Base-by-base conservation (phyloP, 1,140 invertebrate genomes). In the Bombus ignitus region DNA sequence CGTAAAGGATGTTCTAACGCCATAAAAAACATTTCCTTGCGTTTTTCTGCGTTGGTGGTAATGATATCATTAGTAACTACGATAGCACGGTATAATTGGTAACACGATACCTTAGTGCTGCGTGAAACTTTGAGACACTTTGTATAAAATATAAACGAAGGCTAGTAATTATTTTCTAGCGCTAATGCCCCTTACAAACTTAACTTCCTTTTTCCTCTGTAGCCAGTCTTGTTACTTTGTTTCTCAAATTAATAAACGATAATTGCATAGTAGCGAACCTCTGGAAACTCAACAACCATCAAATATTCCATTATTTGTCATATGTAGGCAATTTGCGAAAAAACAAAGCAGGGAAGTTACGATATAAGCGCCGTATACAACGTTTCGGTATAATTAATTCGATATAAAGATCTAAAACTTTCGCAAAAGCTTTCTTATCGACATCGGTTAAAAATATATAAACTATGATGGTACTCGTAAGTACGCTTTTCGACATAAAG, bases 41-140 rank as follows among this genome's bases (percentile, higher is more conserved):
- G 59, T 89, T 89, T 89, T 89, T 89, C 77, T 85, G 75, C 78
- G 80, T 72, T 72, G 84, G 77, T 87, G 76, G 74, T 85, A 87
- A 90, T 83, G 89, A 87, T 85, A 88, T 84, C 86, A 84, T 90
- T 90, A 90, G 87, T 90, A 90, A 90, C 88, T 88, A 76, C 65
- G 88, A 81, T 86, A 76, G 83, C 86, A 81, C 66, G 25, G 82
- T 80, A 86, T 90, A 90, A 90, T 90, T 90, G 89, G 89, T 82
- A 90, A 90, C 86, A 81, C 70, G 88, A 90, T 90, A 90, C 83
- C 83, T 83, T 81, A 76, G 71, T 82, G 86, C 80, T 77, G 66
- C 71, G 53, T 70, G 88, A 82, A 88, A 90, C 86, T 90, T 90
- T 77, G 86, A 81, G 88, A 87, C 82, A 88, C 74, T 90, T 90